Evolutionary conservation across 2,113 vertebrate species (phyloP), one percentile per base, ranked within the genome.

Genomic region (Climacteris rufus): DNA sequence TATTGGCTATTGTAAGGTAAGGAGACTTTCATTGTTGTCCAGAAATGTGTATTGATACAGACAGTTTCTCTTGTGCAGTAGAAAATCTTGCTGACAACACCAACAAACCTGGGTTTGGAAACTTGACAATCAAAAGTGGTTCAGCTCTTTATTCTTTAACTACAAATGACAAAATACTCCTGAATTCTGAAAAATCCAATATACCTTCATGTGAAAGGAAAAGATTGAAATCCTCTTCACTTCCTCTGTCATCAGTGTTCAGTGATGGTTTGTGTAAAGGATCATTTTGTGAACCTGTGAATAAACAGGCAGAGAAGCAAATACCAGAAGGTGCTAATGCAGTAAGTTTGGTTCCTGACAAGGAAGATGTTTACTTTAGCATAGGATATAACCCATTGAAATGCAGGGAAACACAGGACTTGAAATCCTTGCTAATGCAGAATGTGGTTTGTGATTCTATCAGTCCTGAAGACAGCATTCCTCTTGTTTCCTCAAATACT

Each of bases 1-100:
- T 92, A 95, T 98, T 99, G 99, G 99, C 99, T 99, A 97, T 98
- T 94, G 99, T 99, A 99, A 99, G 99, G 99, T 99, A 99, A 99
- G 99, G 98, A 99, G 99, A 98, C 99, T 98, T 98, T 98, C 96
- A 98, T 97, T 98, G 94, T 97, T 97, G 96, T 97, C 97, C 97
- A 92, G 94, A 98, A 93, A 88, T 96, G 91, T 96, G 93, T 96
- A 69, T 90, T 94, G 96, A 93, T 94, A 57, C 84, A 90, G 91
- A 94, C 39, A 81, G 57, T 95, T 97, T 95, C 79, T 96, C 81
- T 97, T 52, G 60, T 70, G 93, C 96, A 31, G 57, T 80, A 59
- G 88, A 87, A 87, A 95, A 69, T 76, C 83, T 83, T 94, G 50
- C 96, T 92, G 52, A 91, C 76, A 96, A 22, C 80, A 91, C 57